Conservation (phyloP, 2,888 invertebrate genomes). For the Machimus atricapillus region DNA sequence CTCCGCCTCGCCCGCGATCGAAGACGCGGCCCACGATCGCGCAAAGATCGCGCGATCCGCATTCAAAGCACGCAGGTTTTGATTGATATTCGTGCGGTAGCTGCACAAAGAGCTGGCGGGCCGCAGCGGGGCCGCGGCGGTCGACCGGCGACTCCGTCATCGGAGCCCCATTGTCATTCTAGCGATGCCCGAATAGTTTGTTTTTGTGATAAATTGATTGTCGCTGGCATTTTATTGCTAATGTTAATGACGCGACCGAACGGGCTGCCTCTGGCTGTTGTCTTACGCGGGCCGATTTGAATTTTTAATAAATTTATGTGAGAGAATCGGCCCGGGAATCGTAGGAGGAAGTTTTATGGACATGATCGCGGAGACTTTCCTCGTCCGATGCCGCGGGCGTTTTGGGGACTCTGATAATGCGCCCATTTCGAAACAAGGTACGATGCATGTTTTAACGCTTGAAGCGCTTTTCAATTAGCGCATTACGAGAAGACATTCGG, state of each 20-base stretch:
- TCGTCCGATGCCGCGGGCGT: background rate
- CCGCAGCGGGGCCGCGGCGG: background rate
- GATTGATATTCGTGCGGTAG: slow-evolving; percentile 40
- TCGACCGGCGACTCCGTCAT: background rate
- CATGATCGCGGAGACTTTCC: background rate
- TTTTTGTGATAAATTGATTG: slow-evolving; percentile 40
- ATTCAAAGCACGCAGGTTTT: slow-evolving; percentile 33
- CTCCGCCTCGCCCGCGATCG: background rate
- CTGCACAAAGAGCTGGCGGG: background rate
- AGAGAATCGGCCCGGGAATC: background rate
- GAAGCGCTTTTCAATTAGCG: background rate
- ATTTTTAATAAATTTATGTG: slow-evolving; percentile 38
- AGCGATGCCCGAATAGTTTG: slow-evolving; percentile 13
- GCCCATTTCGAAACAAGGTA: background rate
- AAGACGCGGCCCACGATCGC: background rate
- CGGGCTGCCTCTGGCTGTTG: background rate
- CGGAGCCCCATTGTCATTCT: slow-evolving; percentile 21
- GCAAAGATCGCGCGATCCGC: background rate
- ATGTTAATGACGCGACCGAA: slow-evolving; percentile 23
- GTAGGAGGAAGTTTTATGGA: slow-evolving; percentile 19
- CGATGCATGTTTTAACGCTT: slow-evolving; percentile 19
- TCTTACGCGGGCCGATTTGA: slow-evolving; percentile 12
- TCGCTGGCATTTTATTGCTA: slow-evolving; percentile 38
- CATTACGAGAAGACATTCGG: background rate
- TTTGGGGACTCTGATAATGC: background rate